Evolutionary conservation across 2,888 invertebrate genomes (phyloP), one percentile per base, ranked within the genome.

Genomic region (Pardosa pseudoannulata): DNA sequence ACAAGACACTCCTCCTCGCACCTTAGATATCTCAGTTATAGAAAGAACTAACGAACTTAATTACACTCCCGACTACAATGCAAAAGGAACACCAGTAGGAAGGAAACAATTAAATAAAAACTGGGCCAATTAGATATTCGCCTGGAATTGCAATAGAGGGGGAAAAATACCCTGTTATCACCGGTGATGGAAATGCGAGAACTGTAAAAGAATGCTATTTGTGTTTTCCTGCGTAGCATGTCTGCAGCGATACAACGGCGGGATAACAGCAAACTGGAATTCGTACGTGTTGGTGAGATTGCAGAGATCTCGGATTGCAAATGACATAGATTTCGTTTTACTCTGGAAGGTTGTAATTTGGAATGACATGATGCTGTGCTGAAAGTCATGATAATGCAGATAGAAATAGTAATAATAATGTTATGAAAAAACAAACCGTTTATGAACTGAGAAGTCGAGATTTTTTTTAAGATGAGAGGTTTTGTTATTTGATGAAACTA

Each of bases 81-180:
- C 23, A 56, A 36, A 1, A 56, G 23, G 19, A 56, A 56, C 56
- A 56, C 19, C 23, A 23, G 1, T 23, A 56, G 56, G 56, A 19
- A 56, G 56, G 56, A 56, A 56, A 56, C 56, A 56, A 56, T 56
- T 56, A 56, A 19, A 56, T 16, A 1, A 56, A 23, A 56, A 56
- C 56, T 56, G 56, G 56, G 56, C 56, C 56, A 56, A 56, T 56
- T 56, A 56, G 56, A 23, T 56, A 56, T 56, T 56, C 19, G 56
- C 16, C 1, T 56, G 56, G 56, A 56, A 23, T 11, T 56, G 56
- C 23, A 56, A 23, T 19, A 16, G 16, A 56, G 56, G 23, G 6
- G 23, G 16, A 23, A 19, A 56, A 56, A 56, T 16, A 46, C 9
- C 46, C 0, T 56, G 56, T 56, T 56, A 56, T 56, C 56, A 56